phyloP scores from a whole-genome alignment of 2,888 invertebrate species.

The Diplolepis rosae region DNA sequence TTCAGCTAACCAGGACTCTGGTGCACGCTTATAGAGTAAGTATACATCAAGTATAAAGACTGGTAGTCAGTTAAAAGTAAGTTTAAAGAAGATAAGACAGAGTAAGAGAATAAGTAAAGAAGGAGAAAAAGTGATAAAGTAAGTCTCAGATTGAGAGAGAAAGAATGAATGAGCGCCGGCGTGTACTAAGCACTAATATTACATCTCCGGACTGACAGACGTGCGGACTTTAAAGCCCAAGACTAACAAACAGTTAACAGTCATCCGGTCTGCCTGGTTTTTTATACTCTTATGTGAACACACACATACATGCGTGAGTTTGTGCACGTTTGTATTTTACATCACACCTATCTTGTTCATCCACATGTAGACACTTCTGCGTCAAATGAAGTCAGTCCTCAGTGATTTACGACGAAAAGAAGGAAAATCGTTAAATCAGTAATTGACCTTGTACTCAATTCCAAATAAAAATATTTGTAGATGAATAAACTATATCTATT shows the following conservation, averaged over 20 bases:
- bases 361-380: constrained; percentile 20
- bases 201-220: constrained; percentile 73
- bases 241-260: constrained; percentile 73
- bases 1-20: constrained; percentile 5
- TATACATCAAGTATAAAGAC: constrained; percentile 27
- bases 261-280: constrained; percentile 73
- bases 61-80: constrained; percentile 29
- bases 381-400: constrained; percentile 22
- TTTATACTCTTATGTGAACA: constrained; percentile 67
- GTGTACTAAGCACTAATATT: constrained; percentile 72
- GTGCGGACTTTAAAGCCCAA: constrained; percentile 73
- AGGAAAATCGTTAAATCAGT: constrained; percentile 7
- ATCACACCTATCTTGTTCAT: constrained; percentile 24
- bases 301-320: constrained; percentile 55
- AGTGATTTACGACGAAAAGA: constrained; percentile 14
- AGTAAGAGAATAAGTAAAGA: constrained; percentile 6
- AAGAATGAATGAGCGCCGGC: constrained; percentile 56
- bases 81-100: constrained; percentile 19
- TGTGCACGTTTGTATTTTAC: constrained; percentile 20
- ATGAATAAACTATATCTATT: no score
- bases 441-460: not conserved
- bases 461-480: not conserved
- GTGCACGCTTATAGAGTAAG: constrained; percentile 15
- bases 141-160: constrained; percentile 4
- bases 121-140: not conserved